These are phyloP conservation scores for Conus canariensis DNA, from an alignment of 2,888 invertebrate genomes.

Conservation along the genomic window DNA sequence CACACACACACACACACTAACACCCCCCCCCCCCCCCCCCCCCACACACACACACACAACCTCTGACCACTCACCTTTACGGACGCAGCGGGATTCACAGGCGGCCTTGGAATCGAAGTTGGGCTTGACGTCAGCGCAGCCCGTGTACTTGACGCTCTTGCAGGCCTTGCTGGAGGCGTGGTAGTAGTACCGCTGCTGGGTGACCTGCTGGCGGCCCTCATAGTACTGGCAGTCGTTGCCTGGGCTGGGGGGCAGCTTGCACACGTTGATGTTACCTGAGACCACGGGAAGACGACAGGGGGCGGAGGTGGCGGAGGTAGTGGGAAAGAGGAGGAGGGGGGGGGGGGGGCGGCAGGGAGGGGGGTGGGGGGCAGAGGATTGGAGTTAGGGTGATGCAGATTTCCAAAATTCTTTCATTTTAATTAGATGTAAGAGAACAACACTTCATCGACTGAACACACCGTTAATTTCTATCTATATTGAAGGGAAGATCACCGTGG, in stretches of 20 bases:
- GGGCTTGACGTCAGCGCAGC: slow-evolving; percentile 8
- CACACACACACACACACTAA: background rate
- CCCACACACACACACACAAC: background rate
- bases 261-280: slow-evolving; percentile 21
- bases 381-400: too few relatives aligned
- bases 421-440: too few relatives aligned
- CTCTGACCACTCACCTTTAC: background rate
- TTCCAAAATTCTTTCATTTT: too few relatives aligned
- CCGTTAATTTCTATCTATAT: too few relatives aligned
- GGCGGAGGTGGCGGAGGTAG: background rate
- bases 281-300: background rate
- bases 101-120: slow-evolving; percentile 6
- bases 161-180: slow-evolving; percentile 2
- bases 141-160: background rate
- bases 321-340: background rate
- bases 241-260: background rate
- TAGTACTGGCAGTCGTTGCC: slow-evolving; percentile 19
- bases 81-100: slow-evolving; percentile 16
- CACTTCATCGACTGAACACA: too few relatives aligned
- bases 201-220: background rate
- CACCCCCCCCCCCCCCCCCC: background rate
- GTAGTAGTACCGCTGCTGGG: slow-evolving; percentile 14
- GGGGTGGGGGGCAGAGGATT: too few relatives aligned
- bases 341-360: background rate
- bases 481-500: too few relatives aligned